Base-by-base conservation (phyloP, 1,140 invertebrate species). In the Macrocentrus cingulum region DNA sequence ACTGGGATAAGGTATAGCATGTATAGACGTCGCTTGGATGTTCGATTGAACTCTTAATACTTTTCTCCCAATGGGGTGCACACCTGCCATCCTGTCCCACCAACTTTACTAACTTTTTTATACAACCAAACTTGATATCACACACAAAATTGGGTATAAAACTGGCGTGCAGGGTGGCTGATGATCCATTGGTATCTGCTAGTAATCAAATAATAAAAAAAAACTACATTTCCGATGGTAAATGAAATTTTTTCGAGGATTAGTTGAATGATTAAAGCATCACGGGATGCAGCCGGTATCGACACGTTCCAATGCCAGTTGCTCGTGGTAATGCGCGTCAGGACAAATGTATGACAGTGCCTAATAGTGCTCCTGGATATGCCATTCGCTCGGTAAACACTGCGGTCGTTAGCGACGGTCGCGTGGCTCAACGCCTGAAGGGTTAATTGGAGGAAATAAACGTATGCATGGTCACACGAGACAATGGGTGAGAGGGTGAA, bases 381-480 rank as follows among this genome's bases (percentile, higher is more conserved):
- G 62, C 65, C 64, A 57, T 66, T 53, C 66, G 66, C 62, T 63
- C 56, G 57, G 65, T 74, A 78, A 80, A 79, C 74, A 79, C 65
- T 66, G 67, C 68, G 71, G 74, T 77, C 75, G 71, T 79, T 74
- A 77, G 71, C 69, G 74, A 59, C 23, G 68, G 75, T 76, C 77
- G 71, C 76, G 76, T 77, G 76, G 66, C 75, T 56, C 58, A 56
- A 64, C 60, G 66, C 74, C 69, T 69, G 70, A 76, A 75, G 74
- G 75, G 75, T 77, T 77, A 78, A 76, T 79, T 76, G 77, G 73
- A 76, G 68, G 75, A 78, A 78, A 76, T 77, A 78, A 77, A 75
- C 69, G 74, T 73, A 70, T 71, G 68, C 73, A 61, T 56, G 56
- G 55, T 52, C 60, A 55, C 20, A 46, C 20, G 39, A 36, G 46